Evolutionary conservation across 2,888 invertebrate genomes (phyloP).

Genomic region (Agapetus fuscipes): DNA sequence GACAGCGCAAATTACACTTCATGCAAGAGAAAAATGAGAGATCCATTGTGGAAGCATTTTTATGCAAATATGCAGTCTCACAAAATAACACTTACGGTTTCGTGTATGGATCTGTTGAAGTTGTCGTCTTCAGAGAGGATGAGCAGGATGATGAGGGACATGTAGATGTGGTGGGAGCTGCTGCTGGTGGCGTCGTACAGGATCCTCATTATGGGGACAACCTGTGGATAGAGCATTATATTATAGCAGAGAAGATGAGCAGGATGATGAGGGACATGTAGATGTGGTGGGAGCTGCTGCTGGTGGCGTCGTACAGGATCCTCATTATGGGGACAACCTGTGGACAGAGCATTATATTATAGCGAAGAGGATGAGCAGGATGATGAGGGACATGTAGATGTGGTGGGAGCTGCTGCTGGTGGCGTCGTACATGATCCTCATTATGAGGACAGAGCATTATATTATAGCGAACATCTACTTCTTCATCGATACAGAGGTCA

Average conservation of each 20-base stretch:
- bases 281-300: slow-evolving; percentile 91
- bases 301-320: slow-evolving; percentile 86
- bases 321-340: slow-evolving; percentile 87
- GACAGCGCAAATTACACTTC: too few relatives aligned
- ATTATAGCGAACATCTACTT: too few relatives aligned
- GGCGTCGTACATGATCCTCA: slow-evolving; percentile 87
- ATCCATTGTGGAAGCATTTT: too few relatives aligned
- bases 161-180: slow-evolving; percentile 96
- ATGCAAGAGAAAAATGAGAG: too few relatives aligned
- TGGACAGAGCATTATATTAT: too few relatives aligned
- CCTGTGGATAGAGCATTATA: too few relatives aligned
- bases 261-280: slow-evolving; percentile 98
- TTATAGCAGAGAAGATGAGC: slow-evolving; percentile 89
- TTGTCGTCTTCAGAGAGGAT: slow-evolving; percentile 94
- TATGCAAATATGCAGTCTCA: too few relatives aligned
- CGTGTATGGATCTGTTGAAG: slow-evolving; percentile 90
- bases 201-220: slow-evolving; percentile 86
- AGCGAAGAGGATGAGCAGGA: slow-evolving; percentile 90
- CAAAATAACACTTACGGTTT: too few relatives aligned
- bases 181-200: slow-evolving; percentile 86
- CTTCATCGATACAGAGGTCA: too few relatives aligned
- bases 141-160: slow-evolving; percentile 93
- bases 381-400: slow-evolving; percentile 97
- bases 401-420: slow-evolving; percentile 91
- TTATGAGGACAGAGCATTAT: too few relatives aligned